Evolutionary conservation across 2,888 invertebrate species (phyloP).

Genomic region (Hylaea fasciaria): DNA sequence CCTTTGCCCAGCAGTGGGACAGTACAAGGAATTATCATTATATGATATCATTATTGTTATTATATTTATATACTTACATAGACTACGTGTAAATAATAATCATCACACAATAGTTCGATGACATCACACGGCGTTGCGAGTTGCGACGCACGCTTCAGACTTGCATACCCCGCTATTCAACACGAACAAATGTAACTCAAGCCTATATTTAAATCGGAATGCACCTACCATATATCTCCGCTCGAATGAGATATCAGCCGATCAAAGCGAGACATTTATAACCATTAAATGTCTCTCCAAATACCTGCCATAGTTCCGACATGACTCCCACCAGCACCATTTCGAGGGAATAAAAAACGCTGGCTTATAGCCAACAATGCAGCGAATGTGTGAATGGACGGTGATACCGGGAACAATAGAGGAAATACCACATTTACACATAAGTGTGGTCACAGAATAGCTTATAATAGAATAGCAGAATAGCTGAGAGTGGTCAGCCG

Average conservation of each 20-base stretch:
- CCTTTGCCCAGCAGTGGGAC: too few species aligned
- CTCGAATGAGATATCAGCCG: constrained; percentile 24
- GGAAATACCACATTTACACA: constrained; percentile 30
- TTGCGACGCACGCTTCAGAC: too few species aligned
- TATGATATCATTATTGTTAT: too few species aligned
- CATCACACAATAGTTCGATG: too few species aligned
- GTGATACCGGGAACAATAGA: constrained; percentile 33
- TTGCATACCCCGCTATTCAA: too few species aligned
- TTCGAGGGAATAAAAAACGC: constrained; percentile 39
- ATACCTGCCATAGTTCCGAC: constrained; percentile 21
- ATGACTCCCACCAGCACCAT: constrained; percentile 18
- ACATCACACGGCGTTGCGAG: too few species aligned
- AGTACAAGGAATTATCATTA: too few species aligned
- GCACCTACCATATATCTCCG: constrained; percentile 11
- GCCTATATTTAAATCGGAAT: constrained; percentile 17
- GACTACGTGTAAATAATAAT: too few species aligned
- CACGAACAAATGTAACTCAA: not conserved
- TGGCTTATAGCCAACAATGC: constrained; percentile 48
- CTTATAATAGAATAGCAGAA: too few species aligned
- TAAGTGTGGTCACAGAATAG: not conserved
- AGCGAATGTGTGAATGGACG: constrained; percentile 44
- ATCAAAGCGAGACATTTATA: constrained; percentile 27
- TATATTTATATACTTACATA: too few species aligned
- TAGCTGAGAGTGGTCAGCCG: constrained; percentile 3
- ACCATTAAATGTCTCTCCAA: constrained; percentile 14